Evolutionary conservation across 2,888 invertebrate species (phyloP).

Genomic region (Nomada ferruginata): DNA sequence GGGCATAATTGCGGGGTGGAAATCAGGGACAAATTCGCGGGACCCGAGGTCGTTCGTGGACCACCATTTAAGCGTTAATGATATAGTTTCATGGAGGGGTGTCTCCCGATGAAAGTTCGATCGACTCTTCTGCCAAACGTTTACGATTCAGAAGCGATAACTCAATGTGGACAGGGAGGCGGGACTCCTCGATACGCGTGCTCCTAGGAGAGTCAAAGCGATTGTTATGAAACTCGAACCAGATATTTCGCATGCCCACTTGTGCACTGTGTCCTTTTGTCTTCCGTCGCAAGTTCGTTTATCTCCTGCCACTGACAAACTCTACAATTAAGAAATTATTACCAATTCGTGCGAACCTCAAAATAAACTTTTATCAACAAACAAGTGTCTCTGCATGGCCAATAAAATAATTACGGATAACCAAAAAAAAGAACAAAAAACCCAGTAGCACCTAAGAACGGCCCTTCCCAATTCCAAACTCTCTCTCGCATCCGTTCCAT

Average conservation of each 20-base stretch:
- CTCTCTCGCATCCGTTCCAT: neutral
- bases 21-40: constrained; percentile 14
- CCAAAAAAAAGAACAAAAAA: neutral
- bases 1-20: constrained; percentile 12
- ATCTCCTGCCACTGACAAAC: too few species aligned
- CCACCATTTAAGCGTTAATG: neutral
- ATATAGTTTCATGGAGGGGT: constrained; percentile 9
- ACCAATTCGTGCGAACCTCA: too few species aligned
- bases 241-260: neutral
- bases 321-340: too few species aligned
- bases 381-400: too few species aligned
- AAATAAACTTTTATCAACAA: too few species aligned
- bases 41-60: neutral
- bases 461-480: neutral
- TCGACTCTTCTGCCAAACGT: neutral
- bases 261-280: too few species aligned
- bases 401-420: too few species aligned
- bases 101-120: constrained; percentile 10
- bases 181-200: constrained; percentile 1
- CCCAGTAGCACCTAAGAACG: neutral
- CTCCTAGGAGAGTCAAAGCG: neutral
- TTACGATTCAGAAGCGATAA: neutral
- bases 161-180: neutral
- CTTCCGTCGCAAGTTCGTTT: too few species aligned
- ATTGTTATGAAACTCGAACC: neutral